Evolutionary conservation across 30 jellyfish, hydroid and myxozoan species (phyloP).

Genomic region (Morbakka virulenta): DNA sequence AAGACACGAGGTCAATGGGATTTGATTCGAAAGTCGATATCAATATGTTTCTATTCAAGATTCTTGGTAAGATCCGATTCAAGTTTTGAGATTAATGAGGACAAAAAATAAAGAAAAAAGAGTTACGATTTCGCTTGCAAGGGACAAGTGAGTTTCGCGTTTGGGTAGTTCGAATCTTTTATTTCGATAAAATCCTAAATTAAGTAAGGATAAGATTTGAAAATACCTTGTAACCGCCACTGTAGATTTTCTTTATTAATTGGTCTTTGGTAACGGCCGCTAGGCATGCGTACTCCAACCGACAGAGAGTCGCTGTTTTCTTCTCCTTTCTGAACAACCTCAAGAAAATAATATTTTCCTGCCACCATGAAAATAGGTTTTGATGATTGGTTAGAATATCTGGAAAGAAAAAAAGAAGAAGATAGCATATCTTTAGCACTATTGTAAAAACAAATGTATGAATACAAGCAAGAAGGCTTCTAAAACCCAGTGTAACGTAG

Average conservation of each 20-base stretch:
- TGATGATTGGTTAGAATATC: slow-evolving; percentile 88
- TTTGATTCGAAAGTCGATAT: too few species aligned
- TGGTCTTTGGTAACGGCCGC: slow-evolving; percentile 97
- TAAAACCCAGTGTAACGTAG: neutral
- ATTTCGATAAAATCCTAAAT: too few species aligned
- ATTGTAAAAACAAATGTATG: neutral
- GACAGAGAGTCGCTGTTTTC: slow-evolving; percentile 94
- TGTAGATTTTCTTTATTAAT: slow-evolving; percentile 85
- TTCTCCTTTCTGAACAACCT: slow-evolving; percentile 93
- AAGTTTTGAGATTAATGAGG: too few species aligned
- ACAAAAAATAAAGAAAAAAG: too few species aligned
- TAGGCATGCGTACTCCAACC: slow-evolving; percentile 96
- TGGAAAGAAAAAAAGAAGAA: neutral
- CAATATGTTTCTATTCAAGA: too few species aligned
- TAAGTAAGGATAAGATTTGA: too few species aligned
- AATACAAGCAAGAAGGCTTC: neutral
- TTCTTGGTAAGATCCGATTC: too few species aligned
- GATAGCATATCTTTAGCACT: neutral
- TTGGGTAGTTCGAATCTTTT: too few species aligned
- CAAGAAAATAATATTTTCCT: slow-evolving; percentile 83
- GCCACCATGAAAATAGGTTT: slow-evolving; percentile 76
- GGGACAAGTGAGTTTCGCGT: too few species aligned
- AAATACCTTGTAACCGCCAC: slow-evolving; percentile 91
- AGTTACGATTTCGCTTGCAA: too few species aligned
- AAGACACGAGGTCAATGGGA: too few species aligned